Conservation (phyloP, 2,113 vertebrate species). For the Cichladusa arquata region DNA sequence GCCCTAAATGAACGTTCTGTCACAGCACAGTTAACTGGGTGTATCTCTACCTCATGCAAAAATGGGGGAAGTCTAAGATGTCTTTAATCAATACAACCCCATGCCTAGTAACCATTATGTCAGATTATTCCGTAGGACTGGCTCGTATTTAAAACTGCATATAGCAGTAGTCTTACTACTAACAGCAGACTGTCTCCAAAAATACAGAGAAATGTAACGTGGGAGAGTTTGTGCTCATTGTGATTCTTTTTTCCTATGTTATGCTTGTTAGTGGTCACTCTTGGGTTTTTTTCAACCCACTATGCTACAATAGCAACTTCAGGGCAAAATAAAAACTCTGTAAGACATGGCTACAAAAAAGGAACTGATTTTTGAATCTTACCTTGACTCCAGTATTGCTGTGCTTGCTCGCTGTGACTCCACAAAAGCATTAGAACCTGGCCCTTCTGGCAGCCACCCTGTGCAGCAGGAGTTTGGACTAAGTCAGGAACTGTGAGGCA, state of each 20-base stretch:
- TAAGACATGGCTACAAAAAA: not conserved
- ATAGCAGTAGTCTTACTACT: not conserved
- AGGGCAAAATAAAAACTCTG: not conserved
- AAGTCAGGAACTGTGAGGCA: not conserved
- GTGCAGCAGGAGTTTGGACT: not conserved
- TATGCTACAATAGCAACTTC: not conserved
- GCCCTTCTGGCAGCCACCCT: not conserved
- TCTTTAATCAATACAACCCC: not conserved
- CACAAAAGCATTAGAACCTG: fast-evolving
- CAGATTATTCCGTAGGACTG: not conserved
- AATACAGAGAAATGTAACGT: fast-evolving
- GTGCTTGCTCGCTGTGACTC: fast-evolving
- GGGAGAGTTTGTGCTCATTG: not conserved
- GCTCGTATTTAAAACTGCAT: not conserved
- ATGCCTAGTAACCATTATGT: not conserved
- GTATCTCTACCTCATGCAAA: not conserved
- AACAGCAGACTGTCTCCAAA: not conserved
- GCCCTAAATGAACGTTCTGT: not conserved
- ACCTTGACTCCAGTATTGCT: not conserved
- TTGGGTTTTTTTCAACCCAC: not conserved
- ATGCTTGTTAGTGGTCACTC: not conserved
- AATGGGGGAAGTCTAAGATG: not conserved
- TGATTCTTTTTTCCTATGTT: not conserved
- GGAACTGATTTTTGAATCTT: not conserved
- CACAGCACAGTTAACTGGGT: not conserved